phyloP scores from a whole-genome alignment of 1,140 invertebrate species.

The Stegodyphus mimosarum region DNA sequence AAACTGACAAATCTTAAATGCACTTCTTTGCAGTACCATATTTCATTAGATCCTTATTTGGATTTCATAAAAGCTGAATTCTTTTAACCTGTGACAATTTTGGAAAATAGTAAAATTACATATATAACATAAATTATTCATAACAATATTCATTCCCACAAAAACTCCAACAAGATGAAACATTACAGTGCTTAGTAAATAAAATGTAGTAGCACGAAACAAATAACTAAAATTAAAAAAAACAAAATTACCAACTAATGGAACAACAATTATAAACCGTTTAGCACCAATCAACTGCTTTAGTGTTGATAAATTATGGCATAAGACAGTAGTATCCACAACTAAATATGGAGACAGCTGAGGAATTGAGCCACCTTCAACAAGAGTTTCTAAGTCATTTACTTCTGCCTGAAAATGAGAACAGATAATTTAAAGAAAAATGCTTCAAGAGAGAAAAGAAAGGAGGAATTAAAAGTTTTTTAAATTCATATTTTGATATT shows the following conservation, averaged over 20 bases:
- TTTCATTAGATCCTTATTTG: too few relatives aligned
- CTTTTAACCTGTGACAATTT: too few relatives aligned
- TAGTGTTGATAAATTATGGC: slow-evolving; percentile 78
- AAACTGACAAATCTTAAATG: too few relatives aligned
- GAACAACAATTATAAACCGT: slow-evolving; percentile 84
- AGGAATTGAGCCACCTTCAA: slow-evolving; percentile 59
- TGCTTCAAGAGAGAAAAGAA: too few relatives aligned
- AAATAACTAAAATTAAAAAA: neutral
- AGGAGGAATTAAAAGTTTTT: too few relatives aligned
- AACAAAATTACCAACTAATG: slow-evolving; percentile 76
- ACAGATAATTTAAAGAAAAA: slow-evolving; percentile 7
- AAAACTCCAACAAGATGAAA: too few relatives aligned
- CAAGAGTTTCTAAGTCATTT: slow-evolving; percentile 75
- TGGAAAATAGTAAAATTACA: neutral
- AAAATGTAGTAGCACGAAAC: neutral
- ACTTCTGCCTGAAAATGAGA: slow-evolving; percentile 74
- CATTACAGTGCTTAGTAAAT: too few relatives aligned
- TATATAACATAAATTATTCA: too few relatives aligned
- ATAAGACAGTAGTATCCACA: slow-evolving; percentile 78
- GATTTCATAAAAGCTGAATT: too few relatives aligned
- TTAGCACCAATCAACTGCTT: slow-evolving; percentile 81
- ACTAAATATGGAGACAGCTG: slow-evolving; percentile 75
- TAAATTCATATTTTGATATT: too few relatives aligned
- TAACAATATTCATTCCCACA: too few relatives aligned
- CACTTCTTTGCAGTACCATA: too few relatives aligned